A percentile compares a stretch with the other conserved stretches of the same genome.
These are phyloP conservation scores for Gryllus longicercus DNA, from an alignment of 2,888 invertebrate species.

Conservation along the genomic window DNA sequence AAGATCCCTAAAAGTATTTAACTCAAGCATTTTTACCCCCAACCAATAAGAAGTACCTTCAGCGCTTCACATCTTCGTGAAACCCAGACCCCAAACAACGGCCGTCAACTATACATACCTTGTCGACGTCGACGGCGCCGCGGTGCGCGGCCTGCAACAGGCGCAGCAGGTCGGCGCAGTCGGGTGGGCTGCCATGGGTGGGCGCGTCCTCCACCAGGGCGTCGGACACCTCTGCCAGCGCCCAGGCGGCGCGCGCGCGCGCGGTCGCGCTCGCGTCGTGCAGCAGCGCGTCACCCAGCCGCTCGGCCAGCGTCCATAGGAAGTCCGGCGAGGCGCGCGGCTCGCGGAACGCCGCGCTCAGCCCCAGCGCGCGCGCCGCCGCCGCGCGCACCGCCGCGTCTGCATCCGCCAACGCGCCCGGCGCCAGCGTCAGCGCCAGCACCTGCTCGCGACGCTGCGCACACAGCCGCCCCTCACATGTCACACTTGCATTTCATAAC, in stretches of 20 bases:
- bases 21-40: too few species aligned
- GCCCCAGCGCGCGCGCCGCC: not conserved
- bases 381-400: not conserved
- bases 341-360: not conserved
- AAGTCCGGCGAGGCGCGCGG: not conserved
- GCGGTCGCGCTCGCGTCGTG: not conserved
- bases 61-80: too few species aligned
- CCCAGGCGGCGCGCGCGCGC: conserved; percentile 6
- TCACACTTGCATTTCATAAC: too few species aligned
- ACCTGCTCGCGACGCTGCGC: not conserved
- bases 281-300: not conserved
- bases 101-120: not conserved
- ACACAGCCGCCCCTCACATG: too few species aligned
- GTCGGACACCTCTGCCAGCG: not conserved
- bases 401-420: not conserved
- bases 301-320: not conserved
- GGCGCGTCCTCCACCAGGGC: not conserved
- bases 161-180: not conserved
- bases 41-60: too few species aligned
- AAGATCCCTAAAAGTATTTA: too few species aligned
- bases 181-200: not conserved
- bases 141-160: not conserved
- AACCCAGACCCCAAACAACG: too few species aligned
- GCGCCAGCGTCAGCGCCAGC: not conserved
- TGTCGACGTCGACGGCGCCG: not conserved